Conservation (phyloP, 53 echinoderm and acorn worm species). For the Holothuria leucospilota region DNA sequence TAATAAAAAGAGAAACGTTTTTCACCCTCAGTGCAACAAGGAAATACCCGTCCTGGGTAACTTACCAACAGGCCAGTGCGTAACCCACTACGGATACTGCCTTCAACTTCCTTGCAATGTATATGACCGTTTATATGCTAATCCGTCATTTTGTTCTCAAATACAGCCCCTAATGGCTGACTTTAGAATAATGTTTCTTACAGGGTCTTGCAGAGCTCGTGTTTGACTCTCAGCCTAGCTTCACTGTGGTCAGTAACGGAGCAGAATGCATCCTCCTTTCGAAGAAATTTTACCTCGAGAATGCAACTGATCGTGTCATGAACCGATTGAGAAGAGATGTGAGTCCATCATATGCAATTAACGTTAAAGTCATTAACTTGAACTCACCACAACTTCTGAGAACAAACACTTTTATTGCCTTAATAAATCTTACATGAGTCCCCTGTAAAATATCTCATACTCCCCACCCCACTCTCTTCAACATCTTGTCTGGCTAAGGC, state of each 20-base stretch:
- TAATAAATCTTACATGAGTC: not conserved
- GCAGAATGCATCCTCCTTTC: constrained; percentile 90
- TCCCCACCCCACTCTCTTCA: too few species aligned
- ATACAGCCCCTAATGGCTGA: too few species aligned
- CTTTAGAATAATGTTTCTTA: not conserved
- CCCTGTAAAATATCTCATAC: too few species aligned
- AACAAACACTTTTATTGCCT: not conserved
- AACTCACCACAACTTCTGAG: not conserved
- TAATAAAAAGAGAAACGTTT: too few species aligned
- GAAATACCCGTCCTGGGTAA: too few species aligned
- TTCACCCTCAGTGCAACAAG: too few species aligned
- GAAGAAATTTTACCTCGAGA: constrained; percentile 88
- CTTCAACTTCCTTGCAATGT: too few species aligned
- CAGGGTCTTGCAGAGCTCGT: constrained; percentile 85
- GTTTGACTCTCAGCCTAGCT: constrained; percentile 85
- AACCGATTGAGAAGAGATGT: constrained; percentile 77
- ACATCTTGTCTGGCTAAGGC: too few species aligned
- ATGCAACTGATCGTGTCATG: constrained; percentile 73
- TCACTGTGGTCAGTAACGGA: constrained; percentile 86
- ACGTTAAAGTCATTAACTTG: not conserved
- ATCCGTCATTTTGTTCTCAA: too few species aligned
- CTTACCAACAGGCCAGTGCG: too few species aligned
- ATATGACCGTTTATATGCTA: too few species aligned
- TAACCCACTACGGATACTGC: too few species aligned
- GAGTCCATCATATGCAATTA: not conserved